Evolutionary conservation across 2,797 vertebrate species (phyloP).

Genomic region (Aratinga solstitialis): DNA sequence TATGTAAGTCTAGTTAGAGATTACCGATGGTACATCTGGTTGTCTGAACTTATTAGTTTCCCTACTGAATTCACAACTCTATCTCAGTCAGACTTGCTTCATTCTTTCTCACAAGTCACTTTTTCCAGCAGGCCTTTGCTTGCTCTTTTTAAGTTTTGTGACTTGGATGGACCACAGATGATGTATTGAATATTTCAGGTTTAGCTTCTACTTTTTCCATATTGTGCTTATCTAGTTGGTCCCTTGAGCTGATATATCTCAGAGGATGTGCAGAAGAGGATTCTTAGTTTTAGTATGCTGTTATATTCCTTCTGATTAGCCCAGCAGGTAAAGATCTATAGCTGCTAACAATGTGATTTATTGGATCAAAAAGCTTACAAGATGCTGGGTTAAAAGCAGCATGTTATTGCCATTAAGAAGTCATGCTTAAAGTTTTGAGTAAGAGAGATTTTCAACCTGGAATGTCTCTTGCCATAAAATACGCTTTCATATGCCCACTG

Average conservation of each 20-base stretch:
- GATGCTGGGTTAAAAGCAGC: neutral
- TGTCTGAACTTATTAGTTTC: neutral
- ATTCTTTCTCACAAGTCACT: neutral
- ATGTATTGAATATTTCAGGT: neutral
- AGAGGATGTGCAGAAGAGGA: neutral
- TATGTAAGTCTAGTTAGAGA: neutral
- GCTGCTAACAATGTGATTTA: neutral
- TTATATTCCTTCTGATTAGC: neutral
- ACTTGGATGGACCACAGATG: rapidly evolving
- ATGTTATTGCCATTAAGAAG: neutral
- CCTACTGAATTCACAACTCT: neutral
- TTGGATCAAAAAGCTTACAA: neutral
- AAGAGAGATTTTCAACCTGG: neutral
- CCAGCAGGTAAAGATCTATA: neutral
- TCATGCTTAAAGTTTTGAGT: neutral
- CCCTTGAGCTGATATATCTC: neutral
- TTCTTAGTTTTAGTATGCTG: neutral
- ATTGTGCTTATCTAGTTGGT: neutral
- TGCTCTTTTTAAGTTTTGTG: neutral
- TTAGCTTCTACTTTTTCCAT: neutral
- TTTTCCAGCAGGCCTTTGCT: neutral
- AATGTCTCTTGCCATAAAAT: neutral
- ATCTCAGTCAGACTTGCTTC: neutral
- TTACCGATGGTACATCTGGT: neutral
- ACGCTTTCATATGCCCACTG: rapidly evolving